Evolutionary conservation across 2,797 vertebrate genomes (phyloP).

Genomic region (Cossypha niveicapilla): DNA sequence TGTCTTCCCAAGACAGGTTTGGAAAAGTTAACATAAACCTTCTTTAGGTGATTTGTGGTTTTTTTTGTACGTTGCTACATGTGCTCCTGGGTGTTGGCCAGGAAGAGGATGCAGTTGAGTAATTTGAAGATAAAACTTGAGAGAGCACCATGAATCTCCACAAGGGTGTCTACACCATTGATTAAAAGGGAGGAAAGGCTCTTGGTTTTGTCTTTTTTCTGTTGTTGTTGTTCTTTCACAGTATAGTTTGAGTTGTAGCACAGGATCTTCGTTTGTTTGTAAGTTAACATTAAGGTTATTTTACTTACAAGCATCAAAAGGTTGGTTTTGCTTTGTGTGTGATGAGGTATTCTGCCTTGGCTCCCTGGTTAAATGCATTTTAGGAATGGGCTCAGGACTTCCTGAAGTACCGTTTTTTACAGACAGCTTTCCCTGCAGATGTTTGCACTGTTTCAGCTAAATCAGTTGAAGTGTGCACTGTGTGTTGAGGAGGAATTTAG

Average conservation of each 20-base stretch:
- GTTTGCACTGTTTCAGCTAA: neutral
- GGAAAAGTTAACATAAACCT: neutral
- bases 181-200: neutral
- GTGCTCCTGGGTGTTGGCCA: neutral
- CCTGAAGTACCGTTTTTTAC: neutral
- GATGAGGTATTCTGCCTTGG: neutral
- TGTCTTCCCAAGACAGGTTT: neutral
- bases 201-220: neutral
- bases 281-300: neutral
- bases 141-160: rapidly evolving
- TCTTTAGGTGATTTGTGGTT: neutral
- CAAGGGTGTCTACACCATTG: neutral
- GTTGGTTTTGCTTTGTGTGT: neutral
- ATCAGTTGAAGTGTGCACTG: neutral
- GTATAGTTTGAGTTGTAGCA: neutral
- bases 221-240: rapidly evolving
- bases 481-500: neutral
- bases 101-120: neutral
- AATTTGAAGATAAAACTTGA: neutral
- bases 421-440: neutral
- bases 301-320: neutral
- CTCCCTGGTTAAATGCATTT: neutral
- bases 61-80: rapidly evolving
- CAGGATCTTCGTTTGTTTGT: neutral
- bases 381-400: neutral